Evolutionary conservation across 2,888 invertebrate species (phyloP), one percentile per base, ranked within the genome.

Genomic region (Stegophylla sp.): DNA sequence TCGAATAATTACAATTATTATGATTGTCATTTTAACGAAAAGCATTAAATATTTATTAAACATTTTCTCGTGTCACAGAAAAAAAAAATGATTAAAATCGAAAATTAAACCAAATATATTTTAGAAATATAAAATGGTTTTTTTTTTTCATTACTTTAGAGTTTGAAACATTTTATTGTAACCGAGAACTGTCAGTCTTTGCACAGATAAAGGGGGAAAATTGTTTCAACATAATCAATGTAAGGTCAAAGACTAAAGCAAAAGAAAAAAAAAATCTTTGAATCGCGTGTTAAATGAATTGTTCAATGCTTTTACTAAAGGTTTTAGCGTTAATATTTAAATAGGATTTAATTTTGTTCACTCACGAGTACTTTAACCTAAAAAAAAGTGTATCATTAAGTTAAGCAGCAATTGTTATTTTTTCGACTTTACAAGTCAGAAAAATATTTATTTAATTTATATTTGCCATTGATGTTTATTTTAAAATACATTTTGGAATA

Each of bases 251-350:
- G 64, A 66, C 75, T 64, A 76, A 75, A 23, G 61, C 13, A 45
- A 75, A n/a, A n/a, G n/a, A n/a, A n/a, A n/a, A 63, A 71, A 74
- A 64, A 75, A 76, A 53, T 43, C 53, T 43, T 53, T 28, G 64
- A 53, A 66, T 76, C 64, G 75, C 75, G 64, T 76, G 75, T 76
- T 66, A 76, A 76, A 64, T 53, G 53, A 66, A 53, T 66, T 53
- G 26, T 51, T 28, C 34, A 45, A 17, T n/a, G 23, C 51, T 53
- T 23, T 64, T 64, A 53, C 48, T 34, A 23, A 64, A 75, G 51
- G 64, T 76, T 63, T 53, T 66, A 28, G 51, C 17, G 26, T 53
- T 64, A 43, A 53, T 53, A 66, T 53, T 63, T 63, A 63, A 64
- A 74, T 74, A 75, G 20, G 64, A 76, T 75, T 75, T 76, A 26